phyloP scores from a whole-genome alignment of 1,140 invertebrate genomes.

The Hypothenemus hampei region DNA sequence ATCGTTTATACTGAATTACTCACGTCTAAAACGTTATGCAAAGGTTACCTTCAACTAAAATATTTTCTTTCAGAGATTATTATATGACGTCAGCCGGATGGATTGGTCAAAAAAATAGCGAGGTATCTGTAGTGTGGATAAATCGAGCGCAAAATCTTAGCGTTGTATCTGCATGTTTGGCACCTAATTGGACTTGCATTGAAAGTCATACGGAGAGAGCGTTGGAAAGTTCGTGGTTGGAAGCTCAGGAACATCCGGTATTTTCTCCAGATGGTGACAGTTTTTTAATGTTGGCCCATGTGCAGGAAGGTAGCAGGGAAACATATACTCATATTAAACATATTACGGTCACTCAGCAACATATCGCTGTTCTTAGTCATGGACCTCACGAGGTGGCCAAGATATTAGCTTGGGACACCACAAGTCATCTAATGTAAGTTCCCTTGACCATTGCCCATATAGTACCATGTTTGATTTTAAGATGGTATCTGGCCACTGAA shows the following conservation, averaged over 20 bases:
- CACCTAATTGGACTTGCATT: constrained; percentile 73
- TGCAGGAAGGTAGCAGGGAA: constrained; percentile 74
- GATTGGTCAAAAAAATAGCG: constrained; percentile 67
- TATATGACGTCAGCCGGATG: constrained; percentile 88
- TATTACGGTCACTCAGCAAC: constrained; percentile 72
- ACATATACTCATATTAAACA: constrained; percentile 87
- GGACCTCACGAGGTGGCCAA: constrained; percentile 79
- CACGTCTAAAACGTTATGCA: no score
- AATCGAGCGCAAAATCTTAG: constrained; percentile 85
- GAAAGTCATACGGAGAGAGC: constrained; percentile 78
- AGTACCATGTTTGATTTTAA: constrained; percentile 38
- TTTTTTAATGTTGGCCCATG: constrained; percentile 76
- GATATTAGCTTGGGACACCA: constrained; percentile 82
- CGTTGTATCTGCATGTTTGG: constrained; percentile 71
- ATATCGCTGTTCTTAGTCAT: constrained; percentile 79
- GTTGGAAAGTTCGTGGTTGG: constrained; percentile 76
- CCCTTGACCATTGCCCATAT: background rate
- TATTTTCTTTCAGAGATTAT: constrained; percentile 70
- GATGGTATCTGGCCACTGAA: constrained; percentile 61
- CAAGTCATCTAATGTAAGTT: constrained; percentile 73
- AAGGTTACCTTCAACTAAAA: no score
- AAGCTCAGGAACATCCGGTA: constrained; percentile 75
- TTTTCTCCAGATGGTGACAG: constrained; percentile 78
- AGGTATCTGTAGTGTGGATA: constrained; percentile 84
- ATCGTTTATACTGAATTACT: no score